Evolutionary conservation across 2,888 invertebrate genomes (phyloP).

Genomic region (Andrena hattorfiana): DNA sequence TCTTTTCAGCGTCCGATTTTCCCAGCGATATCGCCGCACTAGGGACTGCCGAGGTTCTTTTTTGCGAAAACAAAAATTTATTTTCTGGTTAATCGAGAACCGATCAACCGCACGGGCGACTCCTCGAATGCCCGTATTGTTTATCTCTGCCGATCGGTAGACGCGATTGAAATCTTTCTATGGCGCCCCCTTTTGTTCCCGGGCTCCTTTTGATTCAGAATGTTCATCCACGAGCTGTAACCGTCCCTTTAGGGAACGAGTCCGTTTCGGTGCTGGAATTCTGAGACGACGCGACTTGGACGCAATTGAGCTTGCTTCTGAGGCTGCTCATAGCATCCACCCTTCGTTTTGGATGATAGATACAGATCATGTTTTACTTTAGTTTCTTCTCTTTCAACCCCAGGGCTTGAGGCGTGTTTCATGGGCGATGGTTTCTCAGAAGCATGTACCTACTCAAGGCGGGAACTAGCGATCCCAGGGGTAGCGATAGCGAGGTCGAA

Average conservation of each 20-base stretch:
- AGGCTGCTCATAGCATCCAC: neutral
- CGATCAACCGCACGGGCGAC: constrained; percentile 78
- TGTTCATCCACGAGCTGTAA: constrained; percentile 65
- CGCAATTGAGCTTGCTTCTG: constrained; percentile 38
- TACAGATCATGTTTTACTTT: neutral
- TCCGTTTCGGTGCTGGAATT: constrained; percentile 27
- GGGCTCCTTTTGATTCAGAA: constrained; percentile 65
- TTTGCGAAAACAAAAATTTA: constrained; percentile 67
- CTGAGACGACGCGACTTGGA: constrained; percentile 51
- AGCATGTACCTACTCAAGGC: too few species aligned
- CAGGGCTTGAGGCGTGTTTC: neutral
- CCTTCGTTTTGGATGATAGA: neutral
- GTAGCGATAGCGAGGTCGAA: too few species aligned
- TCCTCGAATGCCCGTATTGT: constrained; percentile 77
- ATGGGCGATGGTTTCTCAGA: neutral
- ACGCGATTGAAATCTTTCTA: constrained; percentile 80
- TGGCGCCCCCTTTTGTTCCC: constrained; percentile 63
- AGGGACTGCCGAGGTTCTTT: constrained; percentile 34
- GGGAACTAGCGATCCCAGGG: too few species aligned
- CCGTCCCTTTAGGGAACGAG: constrained; percentile 65
- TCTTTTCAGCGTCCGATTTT: constrained; percentile 29
- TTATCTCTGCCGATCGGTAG: constrained; percentile 76
- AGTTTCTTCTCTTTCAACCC: neutral
- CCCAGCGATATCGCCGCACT: constrained; percentile 46
- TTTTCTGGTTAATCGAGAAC: constrained; percentile 79